Evolutionary conservation across 1,140 invertebrate species (phyloP).

Genomic region (Rhagoletis zephyria): DNA sequence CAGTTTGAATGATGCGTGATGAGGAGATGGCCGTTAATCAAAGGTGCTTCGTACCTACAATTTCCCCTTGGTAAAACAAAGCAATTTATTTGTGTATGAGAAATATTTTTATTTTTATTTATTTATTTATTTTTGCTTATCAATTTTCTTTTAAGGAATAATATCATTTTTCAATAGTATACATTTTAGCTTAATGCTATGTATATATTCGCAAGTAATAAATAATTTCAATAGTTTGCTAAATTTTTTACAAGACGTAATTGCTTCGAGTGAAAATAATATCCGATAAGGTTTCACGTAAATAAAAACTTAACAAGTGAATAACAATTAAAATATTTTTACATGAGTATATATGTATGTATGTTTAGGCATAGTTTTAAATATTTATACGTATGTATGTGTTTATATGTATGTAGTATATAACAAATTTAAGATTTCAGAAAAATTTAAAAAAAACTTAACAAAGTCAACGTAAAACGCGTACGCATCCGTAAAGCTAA

Average conservation of each 20-base stretch:
- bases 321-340: conserved; percentile 44
- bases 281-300: not conserved
- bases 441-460: conserved; percentile 42
- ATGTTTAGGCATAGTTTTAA: not conserved
- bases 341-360: not conserved
- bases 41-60: too few relatives aligned
- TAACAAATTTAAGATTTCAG: conserved; percentile 6
- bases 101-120: conserved; percentile 36
- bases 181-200: conserved; percentile 40
- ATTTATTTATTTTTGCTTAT: not conserved
- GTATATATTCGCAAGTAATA: conserved; percentile 10
- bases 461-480: not conserved
- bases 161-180: conserved; percentile 49
- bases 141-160: conserved; percentile 26
- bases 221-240: conserved; percentile 3
- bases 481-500: not conserved
- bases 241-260: not conserved
- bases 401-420: not conserved
- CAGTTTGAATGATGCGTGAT: too few relatives aligned
- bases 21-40: too few relatives aligned
- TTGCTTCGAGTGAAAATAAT: conserved; percentile 9
- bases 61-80: not conserved
- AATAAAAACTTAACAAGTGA: not conserved
- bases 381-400: too few relatives aligned
- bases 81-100: conserved; percentile 41